phyloP scores from a whole-genome alignment of 2,888 invertebrate genomes.

The Balanococcus diminutus region DNA sequence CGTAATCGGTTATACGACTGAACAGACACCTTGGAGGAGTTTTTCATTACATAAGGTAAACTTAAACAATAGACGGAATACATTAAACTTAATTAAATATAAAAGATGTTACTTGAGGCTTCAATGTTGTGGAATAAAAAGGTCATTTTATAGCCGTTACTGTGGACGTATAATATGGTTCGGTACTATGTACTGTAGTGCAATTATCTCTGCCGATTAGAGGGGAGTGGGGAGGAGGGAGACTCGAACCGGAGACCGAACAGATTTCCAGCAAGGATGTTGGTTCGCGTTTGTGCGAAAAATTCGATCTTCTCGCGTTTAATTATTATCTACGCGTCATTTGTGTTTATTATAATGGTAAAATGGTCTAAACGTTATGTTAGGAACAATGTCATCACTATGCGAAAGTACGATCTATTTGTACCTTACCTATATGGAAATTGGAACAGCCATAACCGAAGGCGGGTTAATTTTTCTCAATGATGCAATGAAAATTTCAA shows the following conservation, averaged over 20 bases:
- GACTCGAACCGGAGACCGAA: background rate
- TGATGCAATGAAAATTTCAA: conserved; percentile 37
- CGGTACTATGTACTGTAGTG: background rate
- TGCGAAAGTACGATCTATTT: no score
- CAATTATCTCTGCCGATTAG: no score
- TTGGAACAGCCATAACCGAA: background rate
- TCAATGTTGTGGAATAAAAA: conserved; percentile 40
- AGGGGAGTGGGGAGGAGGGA: no score
- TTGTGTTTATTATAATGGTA: background rate
- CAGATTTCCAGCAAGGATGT: conserved; percentile 13
- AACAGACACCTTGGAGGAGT: conserved; percentile 46
- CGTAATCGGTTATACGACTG: conserved; percentile 35
- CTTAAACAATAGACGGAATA: conserved; percentile 40
- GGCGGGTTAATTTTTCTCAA: conserved; percentile 31
- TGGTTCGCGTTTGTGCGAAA: conserved; percentile 6
- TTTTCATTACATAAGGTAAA: conserved; percentile 39
- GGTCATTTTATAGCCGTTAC: conserved; percentile 11
- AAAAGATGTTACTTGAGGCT: conserved; percentile 29
- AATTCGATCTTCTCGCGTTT: conserved; percentile 2
- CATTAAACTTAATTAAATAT: conserved; percentile 38
- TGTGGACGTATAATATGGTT: background rate
- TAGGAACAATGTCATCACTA: background rate
- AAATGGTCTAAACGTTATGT: background rate
- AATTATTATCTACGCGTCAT: background rate
- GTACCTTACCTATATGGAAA: conserved; percentile 22